Conservation (phyloP, 2,888 invertebrate species). For the Mamestra brassicae region DNA sequence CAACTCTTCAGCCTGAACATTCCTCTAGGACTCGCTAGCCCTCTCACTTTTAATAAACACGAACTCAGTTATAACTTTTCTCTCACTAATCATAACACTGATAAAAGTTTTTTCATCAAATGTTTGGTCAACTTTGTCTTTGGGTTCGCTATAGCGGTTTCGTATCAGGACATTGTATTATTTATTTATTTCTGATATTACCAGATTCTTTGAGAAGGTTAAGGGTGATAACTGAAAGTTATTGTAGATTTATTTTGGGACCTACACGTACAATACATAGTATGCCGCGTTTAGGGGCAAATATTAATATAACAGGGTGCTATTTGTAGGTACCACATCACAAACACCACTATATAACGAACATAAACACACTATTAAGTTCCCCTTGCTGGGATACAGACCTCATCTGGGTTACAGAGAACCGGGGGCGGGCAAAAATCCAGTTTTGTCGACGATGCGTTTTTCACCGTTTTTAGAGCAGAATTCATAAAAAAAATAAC, state of each 20-base stretch:
- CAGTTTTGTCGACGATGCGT: too few relatives aligned
- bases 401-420: too few relatives aligned
- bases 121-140: slow-evolving; percentile 51
- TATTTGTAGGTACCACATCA: too few relatives aligned
- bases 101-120: slow-evolving; percentile 71
- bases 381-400: too few relatives aligned
- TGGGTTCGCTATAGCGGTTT: slow-evolving; percentile 10
- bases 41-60: slow-evolving; percentile 34
- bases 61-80: slow-evolving; percentile 40
- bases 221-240: background rate
- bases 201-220: slow-evolving; percentile 5
- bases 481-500: background rate
- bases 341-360: too few relatives aligned
- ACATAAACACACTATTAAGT: too few relatives aligned
- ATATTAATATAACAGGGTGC: background rate
- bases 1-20: background rate
- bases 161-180: slow-evolving; percentile 15
- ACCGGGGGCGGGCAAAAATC: too few relatives aligned
- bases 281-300: background rate
- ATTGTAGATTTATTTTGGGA: background rate
- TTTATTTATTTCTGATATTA: slow-evolving; percentile 18
- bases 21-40: slow-evolving; percentile 1
- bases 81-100: slow-evolving; percentile 52
- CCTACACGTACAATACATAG: too few relatives aligned
- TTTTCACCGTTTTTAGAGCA: too few relatives aligned